Evolutionary conservation across 2,113 vertebrate species (phyloP), one percentile per base, ranked within the genome.

Genomic region (Polyodon spathula): DNA sequence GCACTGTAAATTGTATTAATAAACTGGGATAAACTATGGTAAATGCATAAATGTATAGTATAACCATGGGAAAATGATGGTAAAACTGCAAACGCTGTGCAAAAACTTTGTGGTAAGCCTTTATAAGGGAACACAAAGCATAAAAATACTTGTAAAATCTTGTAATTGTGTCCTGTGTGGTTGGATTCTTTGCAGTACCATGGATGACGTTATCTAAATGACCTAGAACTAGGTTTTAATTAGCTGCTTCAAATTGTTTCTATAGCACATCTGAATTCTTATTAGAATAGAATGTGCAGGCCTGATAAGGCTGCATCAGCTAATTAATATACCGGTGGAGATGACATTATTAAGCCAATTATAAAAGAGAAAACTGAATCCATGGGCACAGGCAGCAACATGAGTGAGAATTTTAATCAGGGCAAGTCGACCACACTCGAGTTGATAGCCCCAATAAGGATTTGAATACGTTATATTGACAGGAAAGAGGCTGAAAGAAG

Each of bases 191-290:
- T 50, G 9, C 6, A 50, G 12, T n/a, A 50, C 8, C 48, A 12
- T 11, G 12, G 8, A 11, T 50, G 48, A 50, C 48, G 4, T 50
- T 50, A 50, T 50, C 48, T n/a, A 50, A 50, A 50, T 4, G 4
- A 50, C 10, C 48, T 50, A n/a, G 15, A 50, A 50, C 48, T 50
- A 50, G 48, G 48, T 50, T 50, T 50, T 50, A 50, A 50, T 50
- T 50, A 50, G 12, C 15, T 50, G 9, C 48, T 50, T 50, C 48
- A 50, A 50, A 50, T 50, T 50, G 48, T 50, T 50, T 50, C 15
- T 50, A n/a, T 50, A 50, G 48, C 48, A n/a, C 48, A 50, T 50
- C 11, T 4, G 48, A 50, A 50, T 50, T 50, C 48, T n/a, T 50
- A 50, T 50, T 50, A 50, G 14, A 50, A 50, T 50, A 50, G 12